A percentile compares a stretch with the other conserved stretches of the same genome.
These are phyloP conservation scores for Portunus trituberculatus DNA, from an alignment of 1,140 invertebrate genomes.

Conservation along the genomic window DNA sequence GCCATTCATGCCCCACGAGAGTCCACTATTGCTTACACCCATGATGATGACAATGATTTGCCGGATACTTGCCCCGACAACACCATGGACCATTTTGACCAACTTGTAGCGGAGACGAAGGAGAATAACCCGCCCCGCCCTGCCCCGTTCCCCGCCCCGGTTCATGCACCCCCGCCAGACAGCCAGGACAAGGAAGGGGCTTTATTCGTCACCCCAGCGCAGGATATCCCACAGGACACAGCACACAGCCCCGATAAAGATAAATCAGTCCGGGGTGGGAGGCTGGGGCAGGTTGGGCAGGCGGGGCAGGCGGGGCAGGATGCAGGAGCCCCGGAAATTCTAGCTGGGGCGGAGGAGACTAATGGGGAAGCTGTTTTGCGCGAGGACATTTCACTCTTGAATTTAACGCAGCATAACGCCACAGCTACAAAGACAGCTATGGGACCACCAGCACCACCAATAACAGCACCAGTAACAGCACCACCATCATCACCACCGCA, in stretches of 20 bases:
- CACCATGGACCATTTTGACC: constrained; percentile 66
- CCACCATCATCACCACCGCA: not conserved
- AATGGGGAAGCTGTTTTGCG: too few relatives aligned
- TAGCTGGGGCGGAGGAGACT: not conserved
- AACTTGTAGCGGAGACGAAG: constrained; percentile 51
- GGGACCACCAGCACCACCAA: not conserved
- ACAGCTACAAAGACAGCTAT: too few relatives aligned
- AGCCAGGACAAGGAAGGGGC: not conserved
- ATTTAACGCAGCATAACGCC: too few relatives aligned
- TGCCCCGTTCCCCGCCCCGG: too few relatives aligned
- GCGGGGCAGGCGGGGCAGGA: too few relatives aligned
- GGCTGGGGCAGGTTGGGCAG: not conserved
- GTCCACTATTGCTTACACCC: constrained; percentile 23
- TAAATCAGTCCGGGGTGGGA: not conserved
- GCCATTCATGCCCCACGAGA: constrained; percentile 15
- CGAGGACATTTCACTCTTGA: too few relatives aligned
- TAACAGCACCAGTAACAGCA: not conserved
- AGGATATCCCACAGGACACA: not conserved
- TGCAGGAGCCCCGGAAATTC: too few relatives aligned
- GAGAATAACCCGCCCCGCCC: not conserved
- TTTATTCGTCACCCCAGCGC: constrained; percentile 67
- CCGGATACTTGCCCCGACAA: constrained; percentile 67
- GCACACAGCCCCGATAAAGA: constrained; percentile 38
- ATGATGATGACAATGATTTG: constrained; percentile 44
- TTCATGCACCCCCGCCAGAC: not conserved